Evolutionary conservation across 1,140 invertebrate species (phyloP), one percentile per base, ranked within the genome.

Genomic region (Olivierus martensii): DNA sequence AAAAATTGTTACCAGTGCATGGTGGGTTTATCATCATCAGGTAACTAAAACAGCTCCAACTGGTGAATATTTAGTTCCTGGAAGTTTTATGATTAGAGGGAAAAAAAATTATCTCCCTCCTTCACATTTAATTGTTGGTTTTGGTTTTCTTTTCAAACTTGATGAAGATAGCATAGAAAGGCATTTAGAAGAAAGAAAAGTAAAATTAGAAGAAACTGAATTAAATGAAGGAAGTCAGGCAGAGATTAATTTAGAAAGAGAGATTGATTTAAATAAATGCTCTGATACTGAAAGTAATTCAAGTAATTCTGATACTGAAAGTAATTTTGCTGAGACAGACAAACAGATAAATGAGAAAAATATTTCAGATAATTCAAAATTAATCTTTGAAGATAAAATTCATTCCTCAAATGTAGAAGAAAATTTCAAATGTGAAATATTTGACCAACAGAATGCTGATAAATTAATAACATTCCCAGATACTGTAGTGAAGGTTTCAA

Each of bases 51-150:
- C 90, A 0, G 95, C 95, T 1, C 94, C 92, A 1, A 85, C 87
- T 45, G 95, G 95, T 59, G 93, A 99, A 73, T 99, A 95, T 69
- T 75, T 99, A 45, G 83, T 85, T 7, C 74, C 77, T n/a, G 93
- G 94, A 56, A 92, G 89, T 58, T 99, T 99, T 68, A 99, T 99
- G 93, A 89, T 99, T 64, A 76, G 93, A 56, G 95, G 94, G 17
- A 95, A 91, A 68, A 98, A 97, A 71, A 99, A 99, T 73, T 98
- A 88, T 70, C 69, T 98, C 12, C 88, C 90, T 1, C 87, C 90
- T 3, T 81, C 80, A 52, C 84, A 94, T 66, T 73, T 99, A 2
- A 79, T 92, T 43, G 83, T 98, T 72, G 95, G 95, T 3, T 83
- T 98, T 67, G 89, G 85, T 41, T 83, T 99, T 63, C 68, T 99